A percentile compares a stretch with the other conserved stretches of the same genome.
Conservation (phyloP, 2,797 vertebrate genomes). For the Philypnodon macrostomus region DNA sequence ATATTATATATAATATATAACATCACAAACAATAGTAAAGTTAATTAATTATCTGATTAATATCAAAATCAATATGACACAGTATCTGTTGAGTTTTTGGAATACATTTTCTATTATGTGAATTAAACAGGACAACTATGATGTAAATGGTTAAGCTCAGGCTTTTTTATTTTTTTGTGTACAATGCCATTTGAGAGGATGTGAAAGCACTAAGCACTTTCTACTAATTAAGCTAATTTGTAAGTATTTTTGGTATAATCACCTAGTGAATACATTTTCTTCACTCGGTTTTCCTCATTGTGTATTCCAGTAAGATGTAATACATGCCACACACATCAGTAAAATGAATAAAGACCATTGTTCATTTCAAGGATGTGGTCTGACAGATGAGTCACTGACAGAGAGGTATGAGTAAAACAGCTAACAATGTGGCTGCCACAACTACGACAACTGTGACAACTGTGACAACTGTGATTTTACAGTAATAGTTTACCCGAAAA, state of each 20-base stretch:
- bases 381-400: slow-evolving; percentile 7
- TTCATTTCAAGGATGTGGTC: not conserved
- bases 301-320: not conserved
- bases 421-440: slow-evolving; percentile 3
- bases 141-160: slow-evolving; percentile 15
- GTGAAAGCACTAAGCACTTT: too few relatives aligned
- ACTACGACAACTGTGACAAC: not conserved
- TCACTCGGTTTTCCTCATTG: too few relatives aligned
- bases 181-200: slow-evolving; percentile 8
- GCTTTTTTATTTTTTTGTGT: slow-evolving; percentile 19
- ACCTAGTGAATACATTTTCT: too few relatives aligned
- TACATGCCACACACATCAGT: not conserved
- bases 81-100: too few relatives aligned
- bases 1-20: too few relatives aligned
- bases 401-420: slow-evolving; percentile 6
- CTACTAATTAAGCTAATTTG: too few relatives aligned
- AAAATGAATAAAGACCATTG: slow-evolving; percentile 1
- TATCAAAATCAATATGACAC: not conserved
- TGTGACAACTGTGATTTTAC: not conserved
- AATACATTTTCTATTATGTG: too few relatives aligned
- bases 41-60: not conserved
- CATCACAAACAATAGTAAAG: too few relatives aligned
- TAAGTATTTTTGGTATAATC: too few relatives aligned
- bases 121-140: slow-evolving; percentile 29
- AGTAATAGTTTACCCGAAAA: not conserved